Evolutionary conservation across 1,140 invertebrate genomes (phyloP).

Genomic region (Mycetomoellerius zeteki): DNA sequence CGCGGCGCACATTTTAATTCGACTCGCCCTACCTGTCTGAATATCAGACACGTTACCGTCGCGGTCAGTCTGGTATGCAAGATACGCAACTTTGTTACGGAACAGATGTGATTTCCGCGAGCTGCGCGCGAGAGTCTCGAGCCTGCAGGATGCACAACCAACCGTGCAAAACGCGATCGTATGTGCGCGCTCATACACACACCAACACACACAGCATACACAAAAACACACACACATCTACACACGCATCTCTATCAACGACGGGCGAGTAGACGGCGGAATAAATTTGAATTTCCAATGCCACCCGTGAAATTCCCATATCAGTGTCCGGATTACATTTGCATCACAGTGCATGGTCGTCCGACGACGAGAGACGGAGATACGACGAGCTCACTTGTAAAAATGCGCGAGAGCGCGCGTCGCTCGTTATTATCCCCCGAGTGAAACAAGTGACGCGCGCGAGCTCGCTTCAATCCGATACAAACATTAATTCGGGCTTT

Average conservation of each 20-base stretch:
- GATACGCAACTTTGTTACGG: conserved; percentile 62
- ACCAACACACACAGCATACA: not conserved
- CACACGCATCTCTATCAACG: conserved; percentile 50
- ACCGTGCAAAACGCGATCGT: not conserved
- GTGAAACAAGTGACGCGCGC: conserved; percentile 39
- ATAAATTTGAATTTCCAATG: conserved; percentile 71
- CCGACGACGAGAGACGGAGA: conserved; percentile 50
- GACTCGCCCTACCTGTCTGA: conserved; percentile 16
- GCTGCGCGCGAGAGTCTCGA: conserved; percentile 15
- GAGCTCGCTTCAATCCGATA: conserved; percentile 30
- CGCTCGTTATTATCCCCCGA: conserved; percentile 37
- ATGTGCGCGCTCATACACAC: not conserved
- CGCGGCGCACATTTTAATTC: conserved; percentile 29
- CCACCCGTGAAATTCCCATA: conserved; percentile 68
- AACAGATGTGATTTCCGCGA: conserved; percentile 58
- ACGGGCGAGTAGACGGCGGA: conserved; percentile 61
- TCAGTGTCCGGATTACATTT: conserved; percentile 68
- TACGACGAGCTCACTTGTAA: conserved; percentile 39
- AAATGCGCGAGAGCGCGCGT: conserved; percentile 56
- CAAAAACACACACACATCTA: too few species aligned
- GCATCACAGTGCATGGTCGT: conserved; percentile 56
- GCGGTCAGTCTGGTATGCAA: conserved; percentile 12
- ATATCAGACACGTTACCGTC: conserved; percentile 35
- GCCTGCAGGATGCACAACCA: conserved; percentile 6
- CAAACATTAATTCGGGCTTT: conserved; percentile 56